Conservation (phyloP, 2,888 invertebrate species). For the Drosophila putrida region DNA sequence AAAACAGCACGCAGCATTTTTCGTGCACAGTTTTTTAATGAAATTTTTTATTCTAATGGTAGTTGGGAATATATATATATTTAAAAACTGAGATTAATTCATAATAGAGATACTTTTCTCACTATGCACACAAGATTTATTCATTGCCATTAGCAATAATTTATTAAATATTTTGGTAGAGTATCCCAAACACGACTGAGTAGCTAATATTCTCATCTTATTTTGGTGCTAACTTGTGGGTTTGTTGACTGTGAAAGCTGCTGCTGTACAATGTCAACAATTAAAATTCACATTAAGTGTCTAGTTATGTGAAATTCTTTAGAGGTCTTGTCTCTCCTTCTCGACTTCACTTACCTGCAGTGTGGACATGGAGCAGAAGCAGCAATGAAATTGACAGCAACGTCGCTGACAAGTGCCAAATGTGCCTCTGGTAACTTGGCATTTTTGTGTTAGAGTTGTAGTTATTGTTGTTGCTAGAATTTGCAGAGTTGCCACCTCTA, state of each 20-base stretch:
- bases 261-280: slow-evolving; percentile 36
- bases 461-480: slow-evolving; percentile 15
- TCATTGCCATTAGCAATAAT: too few relatives aligned
- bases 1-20: slow-evolving; percentile 14
- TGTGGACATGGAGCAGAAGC: slow-evolving; percentile 48
- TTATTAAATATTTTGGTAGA: neutral
- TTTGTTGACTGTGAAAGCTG: slow-evolving; percentile 36
- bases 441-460: slow-evolving; percentile 55
- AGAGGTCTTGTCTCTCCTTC: slow-evolving; percentile 13
- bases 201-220: neutral
- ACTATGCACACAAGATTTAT: neutral
- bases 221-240: slow-evolving; percentile 4
- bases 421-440: slow-evolving; percentile 43
- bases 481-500: slow-evolving; percentile 38
- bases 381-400: slow-evolving; percentile 56
- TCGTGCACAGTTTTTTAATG: slow-evolving; percentile 2
- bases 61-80: neutral
- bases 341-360: slow-evolving; percentile 60
- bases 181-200: neutral
- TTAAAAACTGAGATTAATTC: slow-evolving; percentile 27
- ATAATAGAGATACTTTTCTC: neutral
- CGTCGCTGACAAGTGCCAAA: slow-evolving; percentile 62
- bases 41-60: slow-evolving; percentile 6
- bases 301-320: slow-evolving; percentile 62
- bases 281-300: slow-evolving; percentile 42